Evolutionary conservation across 2,888 invertebrate species (phyloP), one percentile per base, ranked within the genome.

Genomic region (Ophonus ardosiacus): DNA sequence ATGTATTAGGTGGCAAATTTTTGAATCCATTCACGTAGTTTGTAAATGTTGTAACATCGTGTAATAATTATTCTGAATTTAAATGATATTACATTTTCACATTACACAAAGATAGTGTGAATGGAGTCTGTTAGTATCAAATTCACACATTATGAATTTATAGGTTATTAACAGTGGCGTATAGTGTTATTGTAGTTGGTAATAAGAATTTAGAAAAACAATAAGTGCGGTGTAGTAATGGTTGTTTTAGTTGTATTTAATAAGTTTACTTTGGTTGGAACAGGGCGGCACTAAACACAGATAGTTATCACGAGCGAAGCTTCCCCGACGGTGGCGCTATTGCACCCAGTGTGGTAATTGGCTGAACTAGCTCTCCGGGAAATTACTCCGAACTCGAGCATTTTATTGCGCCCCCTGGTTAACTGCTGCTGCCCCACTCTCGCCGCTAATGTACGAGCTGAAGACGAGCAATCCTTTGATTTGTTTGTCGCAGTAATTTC

Each of bases 331-430:
- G 88, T 88, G 88, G 87, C 88, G 88, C 87, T 88, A 88, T 88
- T 88, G 88, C 88, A 88, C 88, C 89, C 89, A 88, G 87, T 88
- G 88, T 88, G 87, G 89, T 89, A 90, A 90, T 90, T 90, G 89
- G 89, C 88, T 89, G 88, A 89, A 89, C 88, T 88, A 88, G 89
- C 85, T 65, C 78, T 84, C 51, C 83, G 61, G 78, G 82, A 82
- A 82, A 82, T 82, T 82, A 71, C 82, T 71, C 83, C 76, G 56
- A 76, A 76, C 65, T 61, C 76, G 59, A 59, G 74, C 83, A 83
- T 83, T 83, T 83, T 83, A 83, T 83, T 83, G 76, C 83, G 31
- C 83, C 24, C 59, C 40, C 59, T 74, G 82, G 82, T 82, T 82
- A 82, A 82, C 82, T 59, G 74, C 71, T 31, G 17, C 57, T 31